Base-by-base conservation (phyloP, 2,888 invertebrate species). In the Thelaira solivaga region DNA sequence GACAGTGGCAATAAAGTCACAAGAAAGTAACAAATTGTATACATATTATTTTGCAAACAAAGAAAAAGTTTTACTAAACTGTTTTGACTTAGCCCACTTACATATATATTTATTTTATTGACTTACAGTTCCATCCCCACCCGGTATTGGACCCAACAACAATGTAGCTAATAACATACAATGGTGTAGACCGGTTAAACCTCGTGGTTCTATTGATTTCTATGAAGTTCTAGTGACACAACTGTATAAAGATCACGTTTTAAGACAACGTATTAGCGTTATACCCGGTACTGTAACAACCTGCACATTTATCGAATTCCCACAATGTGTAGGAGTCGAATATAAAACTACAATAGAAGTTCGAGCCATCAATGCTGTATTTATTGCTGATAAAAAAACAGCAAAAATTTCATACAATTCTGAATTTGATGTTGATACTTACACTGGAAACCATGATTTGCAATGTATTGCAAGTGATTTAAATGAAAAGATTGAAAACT, bases 181-280 rank as follows among this genome's bases (percentile, higher is more conserved):
- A 34, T 93, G 93, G 93, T 83, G 87, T 3, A 85, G 84, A 45
- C 93, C 93, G 4, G 80, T 82, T 16, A 84, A 84, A 45, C 88
- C 90, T 20, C 91, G 91, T 7, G 93, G 93, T 2, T 90, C 90
- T 16, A 84, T 92, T 0, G 91, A 92, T 79, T 88, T 86, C 49
- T 93, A 92, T 83, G 91, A 93, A 87, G 88, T 93, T 39, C 69
- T 78, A 2, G 82, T 87, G 64, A 86, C 65, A n/a, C 64, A 65
- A 53, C 82, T 64, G 47, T 81, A 73, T 1, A 83, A 85, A 36
- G 83, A 85, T 10, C 80, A 82, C n/a, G 22, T 83, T 1, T 49
- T 83, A 4, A 79, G 73, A 2, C 75, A 81, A 2, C 77, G 80
- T 7, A 81, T 82, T 16, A 86, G 85, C 36, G 76, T 81, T 20